Evolutionary conservation across 2,113 vertebrate genomes (phyloP).

Genomic region (Campylomormyrus numenius): DNA sequence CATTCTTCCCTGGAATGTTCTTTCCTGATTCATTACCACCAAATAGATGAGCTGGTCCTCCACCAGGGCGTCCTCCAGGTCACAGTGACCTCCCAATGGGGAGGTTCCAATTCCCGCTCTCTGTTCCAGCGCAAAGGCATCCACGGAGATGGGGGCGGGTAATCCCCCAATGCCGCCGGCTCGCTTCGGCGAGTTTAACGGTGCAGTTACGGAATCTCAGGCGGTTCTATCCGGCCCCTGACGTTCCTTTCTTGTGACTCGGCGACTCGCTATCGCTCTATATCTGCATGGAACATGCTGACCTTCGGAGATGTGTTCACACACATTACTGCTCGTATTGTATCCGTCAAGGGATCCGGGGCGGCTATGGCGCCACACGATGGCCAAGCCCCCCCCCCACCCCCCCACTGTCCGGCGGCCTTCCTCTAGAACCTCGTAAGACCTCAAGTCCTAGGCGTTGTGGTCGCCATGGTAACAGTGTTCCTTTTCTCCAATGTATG

Average conservation of each 20-base stretch:
- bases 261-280: neutral
- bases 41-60: constrained; percentile 42
- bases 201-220: neutral
- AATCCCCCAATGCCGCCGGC: neutral
- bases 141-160: neutral
- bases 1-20: constrained; percentile 32
- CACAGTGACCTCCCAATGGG: constrained; percentile 58
- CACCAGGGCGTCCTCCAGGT: constrained; percentile 46
- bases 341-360: constrained; percentile 79
- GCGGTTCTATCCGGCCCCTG: neutral
- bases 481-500: neutral
- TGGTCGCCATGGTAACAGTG: constrained; percentile 83
- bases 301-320: neutral
- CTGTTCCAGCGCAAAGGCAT: neutral
- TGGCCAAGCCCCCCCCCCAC: constrained; percentile 71
- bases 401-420: constrained; percentile 78
- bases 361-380: constrained; percentile 43
- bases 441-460: constrained; percentile 60
- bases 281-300: neutral
- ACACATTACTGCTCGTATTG: neutral
- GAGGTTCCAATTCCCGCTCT: constrained; percentile 45
- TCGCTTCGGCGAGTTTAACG: neutral
- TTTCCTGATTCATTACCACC: constrained; percentile 35
- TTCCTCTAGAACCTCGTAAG: constrained; percentile 68
- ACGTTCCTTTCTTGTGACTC: neutral